Conservation (phyloP, 2,888 invertebrate species). For the Standfussiana lucernea region DNA sequence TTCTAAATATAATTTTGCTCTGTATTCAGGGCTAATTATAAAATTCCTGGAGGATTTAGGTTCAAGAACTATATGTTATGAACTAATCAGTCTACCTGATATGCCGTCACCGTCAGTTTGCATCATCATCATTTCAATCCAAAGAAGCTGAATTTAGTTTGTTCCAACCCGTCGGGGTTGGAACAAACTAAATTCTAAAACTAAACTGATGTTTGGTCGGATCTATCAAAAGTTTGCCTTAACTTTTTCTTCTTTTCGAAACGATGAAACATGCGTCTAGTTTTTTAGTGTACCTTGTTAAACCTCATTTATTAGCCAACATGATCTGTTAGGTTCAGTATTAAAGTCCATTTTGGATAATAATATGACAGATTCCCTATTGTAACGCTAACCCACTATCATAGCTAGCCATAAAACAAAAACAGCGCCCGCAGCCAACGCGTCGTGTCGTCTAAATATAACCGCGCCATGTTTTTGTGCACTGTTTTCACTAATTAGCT, state of each 20-base stretch:
- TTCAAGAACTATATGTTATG: not conserved
- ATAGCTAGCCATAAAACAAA: constrained; percentile 39
- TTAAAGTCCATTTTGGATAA: not conserved
- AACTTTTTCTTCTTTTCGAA: not conserved
- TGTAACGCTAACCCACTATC: constrained; percentile 57
- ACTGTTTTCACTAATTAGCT: constrained; percentile 48
- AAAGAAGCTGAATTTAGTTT: not conserved
- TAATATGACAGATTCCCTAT: constrained; percentile 11
- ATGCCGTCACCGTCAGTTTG: not conserved
- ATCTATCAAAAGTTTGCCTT: not conserved
- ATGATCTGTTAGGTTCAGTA: not conserved
- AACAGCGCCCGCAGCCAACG: constrained; percentile 57
- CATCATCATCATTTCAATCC: not conserved
- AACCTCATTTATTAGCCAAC: not conserved
- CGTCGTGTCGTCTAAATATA: constrained; percentile 58
- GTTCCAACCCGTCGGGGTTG: not conserved
- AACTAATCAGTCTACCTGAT: not conserved
- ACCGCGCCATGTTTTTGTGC: constrained; percentile 40
- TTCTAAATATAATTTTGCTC: not conserved
- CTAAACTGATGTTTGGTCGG: too few species aligned
- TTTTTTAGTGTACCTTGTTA: not conserved
- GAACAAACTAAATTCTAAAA: too few species aligned
- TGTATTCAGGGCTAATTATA: not conserved
- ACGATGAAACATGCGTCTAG: not conserved
- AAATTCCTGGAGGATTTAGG: not conserved